Evolutionary conservation across 2,797 vertebrate genomes (phyloP), one percentile per base, ranked within the genome.

Genomic region (Schizopygopsis pylzovi): DNA sequence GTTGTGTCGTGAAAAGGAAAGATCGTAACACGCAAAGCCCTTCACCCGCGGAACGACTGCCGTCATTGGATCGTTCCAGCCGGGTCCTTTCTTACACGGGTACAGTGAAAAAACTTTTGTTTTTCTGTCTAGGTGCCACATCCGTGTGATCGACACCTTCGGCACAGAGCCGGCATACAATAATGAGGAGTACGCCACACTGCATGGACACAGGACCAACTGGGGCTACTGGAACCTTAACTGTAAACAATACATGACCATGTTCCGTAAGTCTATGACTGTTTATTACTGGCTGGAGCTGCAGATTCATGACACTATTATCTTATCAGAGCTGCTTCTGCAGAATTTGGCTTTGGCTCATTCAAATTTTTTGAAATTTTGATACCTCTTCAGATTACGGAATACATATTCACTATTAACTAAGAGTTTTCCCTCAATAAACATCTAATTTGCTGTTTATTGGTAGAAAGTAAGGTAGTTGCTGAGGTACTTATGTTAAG

Each of bases 181-280:
- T 93, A 98, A 99, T 0, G 97, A 99, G 93, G 97, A 98, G 84
- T 99, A 99, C 0, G 98, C 98, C 91, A 98, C 97, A 0, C 93
- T 97, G 86, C 97, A 97, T 0, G 97, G 97, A 88, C 98, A 96
- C 96, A 95, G 97, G 87, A 98, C 97, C 91, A 99, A 97, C 96
- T 99, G 98, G 98, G 98, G 98, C 87, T 98, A 98, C 95, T 99
- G 98, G 98, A 99, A 97, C 93, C 96, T 99, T 20, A 96, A 96
- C 87, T 93, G 96, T 87, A 94, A 95, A 88, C 98, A 99, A 95
- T 99, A 97, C 94, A 99, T 99, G 98, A 99, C 98, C 91, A 99
- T 99, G 98, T 99, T 99, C 94, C 98, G 98, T 99, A 93, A 98
- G 97, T 94, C 86, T 6, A 20, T 28, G 0, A 37, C 8, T 72